These are phyloP conservation scores for Pelvicachromis taeniatus DNA, from an alignment of 2,113 vertebrate genomes.

Conservation along the genomic window DNA sequence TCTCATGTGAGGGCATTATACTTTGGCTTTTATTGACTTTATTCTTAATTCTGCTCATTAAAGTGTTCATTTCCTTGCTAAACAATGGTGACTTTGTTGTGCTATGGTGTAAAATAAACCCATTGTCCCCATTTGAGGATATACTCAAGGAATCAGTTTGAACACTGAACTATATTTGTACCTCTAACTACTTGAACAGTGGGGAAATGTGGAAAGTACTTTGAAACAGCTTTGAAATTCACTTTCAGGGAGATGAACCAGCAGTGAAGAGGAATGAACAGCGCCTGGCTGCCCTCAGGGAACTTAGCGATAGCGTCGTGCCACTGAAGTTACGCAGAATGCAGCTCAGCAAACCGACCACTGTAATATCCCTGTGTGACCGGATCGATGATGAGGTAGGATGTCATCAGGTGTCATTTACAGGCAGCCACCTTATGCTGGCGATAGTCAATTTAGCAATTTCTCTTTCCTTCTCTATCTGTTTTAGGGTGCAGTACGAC, in stretches of 20 bases:
- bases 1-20: not conserved
- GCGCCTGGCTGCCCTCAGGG: slow-evolving; percentile 75
- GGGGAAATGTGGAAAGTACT: not conserved
- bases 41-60: not conserved
- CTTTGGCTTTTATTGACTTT: not conserved
- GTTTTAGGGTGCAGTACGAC: slow-evolving; percentile 77
- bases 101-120: not conserved
- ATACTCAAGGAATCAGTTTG: not conserved
- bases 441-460: not conserved
- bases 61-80: not conserved
- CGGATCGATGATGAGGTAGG: slow-evolving; percentile 83
- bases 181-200: not conserved
- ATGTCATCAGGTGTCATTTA: not conserved
- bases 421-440: not conserved
- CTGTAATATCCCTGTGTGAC: slow-evolving; percentile 83
- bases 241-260: slow-evolving; percentile 81
- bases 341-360: slow-evolving; percentile 55
- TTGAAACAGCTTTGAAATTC: not conserved
- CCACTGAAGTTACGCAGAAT: slow-evolving; percentile 81
- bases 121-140: not conserved
- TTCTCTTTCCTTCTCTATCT: not conserved
- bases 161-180: not conserved
- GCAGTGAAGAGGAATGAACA: slow-evolving; percentile 77
- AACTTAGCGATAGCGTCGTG: slow-evolving; percentile 67
- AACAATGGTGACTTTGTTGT: not conserved